phyloP scores from a whole-genome alignment of 2,888 invertebrate genomes.

The Zygaena filipendulae region DNA sequence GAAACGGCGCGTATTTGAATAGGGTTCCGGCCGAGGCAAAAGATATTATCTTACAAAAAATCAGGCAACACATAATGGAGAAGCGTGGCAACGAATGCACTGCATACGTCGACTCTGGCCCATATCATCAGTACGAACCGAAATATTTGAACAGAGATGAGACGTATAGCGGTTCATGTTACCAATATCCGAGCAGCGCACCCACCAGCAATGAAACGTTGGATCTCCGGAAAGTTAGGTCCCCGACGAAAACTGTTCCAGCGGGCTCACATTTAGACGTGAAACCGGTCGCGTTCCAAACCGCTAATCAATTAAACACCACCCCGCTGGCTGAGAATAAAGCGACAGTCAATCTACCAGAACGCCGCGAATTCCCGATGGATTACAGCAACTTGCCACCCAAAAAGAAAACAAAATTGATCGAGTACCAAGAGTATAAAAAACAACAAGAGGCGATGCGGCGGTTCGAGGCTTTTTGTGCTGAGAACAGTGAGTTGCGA shows the following conservation, averaged over 20 bases:
- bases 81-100: slow-evolving; percentile 47
- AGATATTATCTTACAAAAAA: slow-evolving; percentile 61
- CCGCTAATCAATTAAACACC: slow-evolving; percentile 27
- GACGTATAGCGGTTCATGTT: slow-evolving; percentile 32
- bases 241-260: slow-evolving; percentile 35
- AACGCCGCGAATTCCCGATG: slow-evolving; percentile 58
- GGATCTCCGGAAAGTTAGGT: slow-evolving; percentile 55
- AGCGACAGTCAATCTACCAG: slow-evolving; percentile 39
- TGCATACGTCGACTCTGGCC: slow-evolving; percentile 24
- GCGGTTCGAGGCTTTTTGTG: slow-evolving; percentile 47
- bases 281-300: slow-evolving; percentile 25
- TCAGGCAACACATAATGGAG: slow-evolving; percentile 63
- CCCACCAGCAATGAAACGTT: slow-evolving; percentile 40
- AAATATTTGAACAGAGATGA: slow-evolving; percentile 42
- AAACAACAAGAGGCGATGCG: slow-evolving; percentile 59
- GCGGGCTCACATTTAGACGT: slow-evolving; percentile 29
- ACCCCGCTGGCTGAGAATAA: slow-evolving; percentile 33
- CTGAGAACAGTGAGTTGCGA: slow-evolving; percentile 38
- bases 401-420: slow-evolving; percentile 64
- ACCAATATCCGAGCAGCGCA: slow-evolving; percentile 32
- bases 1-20: slow-evolving; percentile 42
- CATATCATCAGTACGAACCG: slow-evolving; percentile 23
- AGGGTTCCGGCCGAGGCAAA: slow-evolving; percentile 57
- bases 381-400: slow-evolving; percentile 64
- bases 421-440: slow-evolving; percentile 64